Conservation (phyloP, 2,113 vertebrate species). For the Nibea albiflora region DNA sequence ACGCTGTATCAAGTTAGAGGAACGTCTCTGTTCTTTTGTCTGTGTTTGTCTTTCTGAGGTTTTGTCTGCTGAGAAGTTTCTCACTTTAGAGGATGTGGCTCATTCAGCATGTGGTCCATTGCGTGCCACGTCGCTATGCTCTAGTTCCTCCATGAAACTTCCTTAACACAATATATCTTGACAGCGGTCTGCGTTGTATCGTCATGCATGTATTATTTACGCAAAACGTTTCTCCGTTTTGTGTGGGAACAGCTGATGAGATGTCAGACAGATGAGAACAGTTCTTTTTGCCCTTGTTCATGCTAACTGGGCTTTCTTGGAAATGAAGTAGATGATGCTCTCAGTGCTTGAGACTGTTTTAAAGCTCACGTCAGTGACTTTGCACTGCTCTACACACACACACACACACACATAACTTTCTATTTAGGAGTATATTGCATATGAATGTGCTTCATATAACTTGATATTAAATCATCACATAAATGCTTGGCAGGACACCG, state of each 20-base stretch:
- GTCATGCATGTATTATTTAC: neutral
- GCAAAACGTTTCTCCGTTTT: neutral
- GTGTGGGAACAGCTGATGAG: neutral
- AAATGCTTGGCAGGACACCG: neutral
- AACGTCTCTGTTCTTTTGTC: neutral
- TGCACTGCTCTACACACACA: neutral
- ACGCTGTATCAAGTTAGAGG: neutral
- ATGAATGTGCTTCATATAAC: too few species aligned
- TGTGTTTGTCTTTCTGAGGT: neutral
- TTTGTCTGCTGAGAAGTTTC: neutral
- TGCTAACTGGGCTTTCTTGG: neutral
- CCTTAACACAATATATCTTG: neutral
- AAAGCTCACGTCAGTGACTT: neutral
- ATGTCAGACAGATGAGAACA: neutral
- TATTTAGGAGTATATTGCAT: too few species aligned
- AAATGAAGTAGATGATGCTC: neutral
- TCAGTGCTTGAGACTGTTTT: neutral
- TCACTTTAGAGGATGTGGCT: constrained; percentile 61
- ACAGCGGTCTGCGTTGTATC: neutral
- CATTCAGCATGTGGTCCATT: neutral
- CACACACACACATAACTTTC: too few species aligned
- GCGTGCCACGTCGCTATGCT: neutral
- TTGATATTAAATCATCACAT: too few species aligned
- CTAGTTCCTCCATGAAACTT: constrained; percentile 35
- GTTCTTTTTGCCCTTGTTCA: neutral